Conservation (phyloP, 2,113 vertebrate genomes). For the Scopus umbretta region DNA sequence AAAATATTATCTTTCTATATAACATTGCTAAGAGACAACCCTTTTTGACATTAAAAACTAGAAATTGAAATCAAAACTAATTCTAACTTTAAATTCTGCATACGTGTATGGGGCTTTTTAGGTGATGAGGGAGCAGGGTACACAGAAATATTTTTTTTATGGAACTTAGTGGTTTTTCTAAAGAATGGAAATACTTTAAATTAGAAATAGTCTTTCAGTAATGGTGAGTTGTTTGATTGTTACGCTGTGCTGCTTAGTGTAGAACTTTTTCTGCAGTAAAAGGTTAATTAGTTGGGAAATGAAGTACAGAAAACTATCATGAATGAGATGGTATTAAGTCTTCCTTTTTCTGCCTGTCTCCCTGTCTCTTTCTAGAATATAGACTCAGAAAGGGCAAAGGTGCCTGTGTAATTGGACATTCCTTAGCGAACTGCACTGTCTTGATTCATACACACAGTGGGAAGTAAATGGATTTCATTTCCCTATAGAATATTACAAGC, state of each 20-base stretch:
- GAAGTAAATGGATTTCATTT: conserved; percentile 27
- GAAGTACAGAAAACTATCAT: conserved; percentile 32
- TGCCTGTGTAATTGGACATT: conserved; percentile 35
- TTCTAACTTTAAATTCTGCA: not conserved
- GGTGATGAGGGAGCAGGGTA: not conserved
- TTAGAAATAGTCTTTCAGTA: conserved; percentile 1
- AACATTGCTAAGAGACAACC: not conserved
- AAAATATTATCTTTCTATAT: not conserved
- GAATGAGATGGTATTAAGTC: not conserved
- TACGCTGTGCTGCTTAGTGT: not conserved
- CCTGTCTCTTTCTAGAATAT: not conserved
- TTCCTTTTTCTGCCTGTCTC: not conserved
- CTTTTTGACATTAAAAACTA: not conserved
- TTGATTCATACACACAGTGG: not conserved
- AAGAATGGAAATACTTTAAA: not conserved
- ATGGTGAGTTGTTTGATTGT: conserved; percentile 22
- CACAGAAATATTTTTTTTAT: not conserved
- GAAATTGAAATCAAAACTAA: not conserved
- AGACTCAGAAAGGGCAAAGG: conserved; percentile 6
- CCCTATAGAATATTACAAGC: not conserved
- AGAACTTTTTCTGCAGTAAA: conserved; percentile 39
- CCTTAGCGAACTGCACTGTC: not conserved
- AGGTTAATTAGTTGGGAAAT: conserved; percentile 66
- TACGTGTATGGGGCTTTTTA: not conserved
- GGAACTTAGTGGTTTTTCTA: not conserved